Evolutionary conservation across 2,797 vertebrate species (phyloP).

Genomic region (Xyrichtys novacula): DNA sequence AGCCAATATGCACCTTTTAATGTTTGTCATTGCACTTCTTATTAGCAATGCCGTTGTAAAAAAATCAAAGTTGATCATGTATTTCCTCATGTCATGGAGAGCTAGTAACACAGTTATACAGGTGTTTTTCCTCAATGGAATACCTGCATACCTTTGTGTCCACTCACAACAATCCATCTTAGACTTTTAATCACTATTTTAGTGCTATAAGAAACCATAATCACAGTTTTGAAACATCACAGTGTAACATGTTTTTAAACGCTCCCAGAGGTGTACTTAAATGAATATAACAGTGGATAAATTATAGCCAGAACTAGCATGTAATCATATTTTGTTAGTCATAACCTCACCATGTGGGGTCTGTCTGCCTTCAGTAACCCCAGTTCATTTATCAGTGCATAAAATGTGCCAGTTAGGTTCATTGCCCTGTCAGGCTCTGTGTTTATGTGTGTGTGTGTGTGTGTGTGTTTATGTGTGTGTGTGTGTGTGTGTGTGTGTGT

Average conservation of each 20-base stretch:
- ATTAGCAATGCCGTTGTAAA: too few relatives aligned
- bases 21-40: too few relatives aligned
- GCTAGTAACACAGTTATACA: too few relatives aligned
- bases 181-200: background rate
- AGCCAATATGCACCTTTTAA: too few relatives aligned
- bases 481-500: constrained; percentile 15
- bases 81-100: too few relatives aligned
- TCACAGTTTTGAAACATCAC: background rate
- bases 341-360: constrained; percentile 40
- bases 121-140: background rate
- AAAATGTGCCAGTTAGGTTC: constrained; percentile 53
- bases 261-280: background rate
- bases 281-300: background rate
- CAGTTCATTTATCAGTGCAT: constrained; percentile 52
- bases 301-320: constrained; percentile 7
- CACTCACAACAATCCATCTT: background rate
- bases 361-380: constrained; percentile 51
- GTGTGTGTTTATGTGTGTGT: background rate
- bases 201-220: background rate
- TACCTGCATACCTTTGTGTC: background rate
- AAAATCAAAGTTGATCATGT: too few relatives aligned
- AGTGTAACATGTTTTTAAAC: background rate
- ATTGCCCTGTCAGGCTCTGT: constrained; percentile 43
- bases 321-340: constrained; percentile 23
- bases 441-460: background rate